Base-by-base conservation (phyloP, 2,888 invertebrate genomes). In the Meghimatium bilineatum region DNA sequence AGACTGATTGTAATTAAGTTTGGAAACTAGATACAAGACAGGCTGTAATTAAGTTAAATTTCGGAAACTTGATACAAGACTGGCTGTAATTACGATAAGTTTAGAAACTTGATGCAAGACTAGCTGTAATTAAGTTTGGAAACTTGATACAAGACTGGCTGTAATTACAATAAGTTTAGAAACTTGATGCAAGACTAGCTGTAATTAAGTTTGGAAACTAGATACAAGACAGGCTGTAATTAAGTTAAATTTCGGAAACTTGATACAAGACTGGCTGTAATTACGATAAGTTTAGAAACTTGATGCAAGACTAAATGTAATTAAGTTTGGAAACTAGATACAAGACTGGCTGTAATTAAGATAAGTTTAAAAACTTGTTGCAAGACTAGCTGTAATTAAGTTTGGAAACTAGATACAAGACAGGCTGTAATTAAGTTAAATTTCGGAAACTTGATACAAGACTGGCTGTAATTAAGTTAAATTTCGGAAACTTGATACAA, bases 371-470 rank as follows among this genome's bases (percentile, higher is more conserved):
- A 82, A 82, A 63, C 71, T 52, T 34, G 80, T 72, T 80, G 38
- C 72, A 72, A 60, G 80, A 36, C 60, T 60, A 36, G 14, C 36
- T 79, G 49, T 56, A 32, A 34, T 20, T 12, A 56, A 32, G 32
- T 38, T 10, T 74, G 81, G 81, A 82, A 82, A 63, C 71, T 52
- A n/a, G 80, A 80, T 80, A 60, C 72, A 72, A 60, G 80, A 36
- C 60, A 36, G 56, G 14, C 36, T 79, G 49, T 56, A 32, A 34
- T 20, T 12, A 56, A 32, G 32, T 38, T 10, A 32, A 20, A n/a
- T n/a, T 29, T n/a, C 66, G 81, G 81, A 82, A 82, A 63, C 71
- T 52, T 34, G 80, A 80, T 80, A 60, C 72, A 72, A 60, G 80
- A 36, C 60, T 60, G 56, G 14, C 36, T 79, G 49, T 56, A 32